Evolutionary conservation across 2,888 invertebrate genomes (phyloP), one percentile per base, ranked within the genome.

Genomic region (Micoletzkya japonica): DNA sequence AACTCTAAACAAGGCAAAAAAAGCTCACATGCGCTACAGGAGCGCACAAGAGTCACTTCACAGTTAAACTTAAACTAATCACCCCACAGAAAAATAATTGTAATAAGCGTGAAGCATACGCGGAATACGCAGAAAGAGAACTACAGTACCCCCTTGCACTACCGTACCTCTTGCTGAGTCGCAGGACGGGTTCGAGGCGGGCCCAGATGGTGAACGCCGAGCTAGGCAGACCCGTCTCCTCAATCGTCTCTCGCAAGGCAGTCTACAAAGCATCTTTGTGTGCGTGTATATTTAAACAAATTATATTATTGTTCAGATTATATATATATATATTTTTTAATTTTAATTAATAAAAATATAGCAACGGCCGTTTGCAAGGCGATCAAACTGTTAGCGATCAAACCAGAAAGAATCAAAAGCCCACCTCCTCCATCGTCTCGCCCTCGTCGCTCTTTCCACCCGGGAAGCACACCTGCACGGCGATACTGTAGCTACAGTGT

Each of bases 401-500:
- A 63, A 64, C 6, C 17, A 70, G 26, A 39, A 34, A 57, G 36
- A 28, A 71, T 57, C 17, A 36, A n/a, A 54, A 7, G 54, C n/a
- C 4, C 57, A 76, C 78, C 71, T 79, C 64, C n/a, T 76, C 74
- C 26, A 72, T 56, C 2, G 74, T 73, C 60, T 83, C 83, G 39
- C 75, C 76, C n/a, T 76, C 61, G 14, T 83, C 82, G 24, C 72
- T 70, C 34, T 74, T 70, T 50, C 83, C 83, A 7, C 83, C 83
- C n/a, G 83, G 83, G 68, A 82, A 83, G 50, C 81, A 82, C 4
- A 82, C 74, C 63, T 63, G 44, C 44, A 44, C 20, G 32, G 26
- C 30, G 37, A 63, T 50, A 52, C 17, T 26, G 28, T 39, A 1
- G 7, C 6, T 26, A 17, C 36, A 10, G 26, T 52, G 4, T n/a